Base-by-base conservation (phyloP, 2,888 invertebrate species). In the Melanotus villosus region DNA sequence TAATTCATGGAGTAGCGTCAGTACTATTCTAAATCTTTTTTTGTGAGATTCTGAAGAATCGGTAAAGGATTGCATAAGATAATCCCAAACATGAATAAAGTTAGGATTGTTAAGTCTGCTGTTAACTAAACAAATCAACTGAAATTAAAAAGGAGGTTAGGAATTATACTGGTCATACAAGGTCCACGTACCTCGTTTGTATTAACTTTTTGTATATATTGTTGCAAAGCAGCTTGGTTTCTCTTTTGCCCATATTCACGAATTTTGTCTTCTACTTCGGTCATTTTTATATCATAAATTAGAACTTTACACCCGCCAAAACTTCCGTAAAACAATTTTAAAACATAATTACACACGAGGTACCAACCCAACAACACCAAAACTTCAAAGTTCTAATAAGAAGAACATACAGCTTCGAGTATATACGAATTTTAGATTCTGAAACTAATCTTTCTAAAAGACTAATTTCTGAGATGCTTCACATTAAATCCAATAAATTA, bases 71-170 rank as follows among this genome's bases (percentile, higher is more conserved):
- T 78, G 77, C 10, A 84, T 69, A 45, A 84, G 73, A 70, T 81
- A 82, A 72, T 79, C 79, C 82, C 81, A 84, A 6, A 77, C 73
- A 62, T 77, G 70, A n/a, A 68, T 64, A 72, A 83, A 82, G 60
- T 75, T 78, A 14, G 78, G 30, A 65, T 67, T 74, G 47, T 73
- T 73, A 60, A 82, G 36, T 71, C 73, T 73, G 12, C 69, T 50
- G 62, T 78, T 71, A 38, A 82, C 65, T 5, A 79, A 38, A 41
- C 77, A 73, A 41, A 73, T 60, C 14, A 83, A 66, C 82, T 83
- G 45, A 62, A 78, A 45, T 36, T 34, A 60, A 60, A 21, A 16
- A 14, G 19, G n/a, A 65, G 70, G 66, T 70, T 70, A 71, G n/a
- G 16, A 14, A 21, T n/a, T 6, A 30, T 16, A 43, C 30, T 32